A percentile compares a stretch with the other conserved stretches of the same genome.
Conservation (phyloP, 2,113 vertebrate genomes). For the Forbesichthys agassizii region DNA sequence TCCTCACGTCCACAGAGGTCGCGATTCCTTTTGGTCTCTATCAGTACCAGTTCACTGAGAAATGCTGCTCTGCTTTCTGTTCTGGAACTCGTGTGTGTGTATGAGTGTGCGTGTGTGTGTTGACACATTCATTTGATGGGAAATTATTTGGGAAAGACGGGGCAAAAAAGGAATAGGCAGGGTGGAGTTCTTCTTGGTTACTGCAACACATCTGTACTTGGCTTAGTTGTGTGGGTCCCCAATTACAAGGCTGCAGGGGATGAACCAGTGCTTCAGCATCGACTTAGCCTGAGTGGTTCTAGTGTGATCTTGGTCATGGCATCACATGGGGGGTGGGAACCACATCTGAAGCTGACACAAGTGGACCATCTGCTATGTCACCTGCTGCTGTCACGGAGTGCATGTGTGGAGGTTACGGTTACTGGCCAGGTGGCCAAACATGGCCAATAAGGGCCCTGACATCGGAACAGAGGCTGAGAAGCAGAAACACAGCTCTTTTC, state of each 20-base stretch:
- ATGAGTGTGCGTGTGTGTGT: slow-evolving; percentile 11
- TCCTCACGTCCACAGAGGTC: slow-evolving; percentile 28
- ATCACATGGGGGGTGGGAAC: slow-evolving; percentile 21
- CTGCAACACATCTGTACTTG: slow-evolving; percentile 15
- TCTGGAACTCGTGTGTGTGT: slow-evolving; percentile 28
- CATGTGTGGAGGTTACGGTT: slow-evolving; percentile 48
- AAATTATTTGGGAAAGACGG: neutral
- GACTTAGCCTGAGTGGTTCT: slow-evolving; percentile 39
- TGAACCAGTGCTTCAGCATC: neutral
- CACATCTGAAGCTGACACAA: slow-evolving; percentile 55
- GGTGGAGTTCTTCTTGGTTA: neutral
- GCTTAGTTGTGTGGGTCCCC: slow-evolving; percentile 12
- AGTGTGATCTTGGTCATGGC: too few relatives aligned
- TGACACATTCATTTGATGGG: slow-evolving; percentile 17
- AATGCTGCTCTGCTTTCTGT: slow-evolving; percentile 13
- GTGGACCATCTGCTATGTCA: slow-evolving; percentile 64
- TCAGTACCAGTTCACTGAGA: slow-evolving; percentile 3
- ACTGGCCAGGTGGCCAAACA: slow-evolving; percentile 67
- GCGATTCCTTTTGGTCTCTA: slow-evolving; percentile 15
- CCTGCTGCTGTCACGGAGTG: slow-evolving; percentile 56
- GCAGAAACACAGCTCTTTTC: slow-evolving; percentile 9
- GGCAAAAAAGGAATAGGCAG: neutral
- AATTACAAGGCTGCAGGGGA: neutral
- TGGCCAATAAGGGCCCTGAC: neutral
- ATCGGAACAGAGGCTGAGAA: neutral